Base-by-base conservation (phyloP, 1,140 invertebrate species). In the Penaeus vannamei region DNA sequence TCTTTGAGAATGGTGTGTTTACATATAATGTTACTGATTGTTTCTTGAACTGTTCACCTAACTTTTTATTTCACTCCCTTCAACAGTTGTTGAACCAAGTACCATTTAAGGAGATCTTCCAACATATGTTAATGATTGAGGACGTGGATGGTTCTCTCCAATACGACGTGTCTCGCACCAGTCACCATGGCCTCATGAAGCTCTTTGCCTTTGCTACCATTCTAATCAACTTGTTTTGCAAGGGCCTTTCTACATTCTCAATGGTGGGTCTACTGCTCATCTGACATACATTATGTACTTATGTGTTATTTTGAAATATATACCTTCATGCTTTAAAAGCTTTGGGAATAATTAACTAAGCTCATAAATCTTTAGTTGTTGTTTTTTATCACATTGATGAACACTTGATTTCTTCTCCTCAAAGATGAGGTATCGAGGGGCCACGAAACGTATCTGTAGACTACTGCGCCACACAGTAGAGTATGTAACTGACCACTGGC, bases 401-500 rank as follows among this genome's bases (percentile, higher is more conserved):
- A 81, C 79, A 81, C 4, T 81, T 60, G 8, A 26, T 42, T 42
- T 76, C 12, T 32, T 32, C 10, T 42, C 29, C 42, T 10, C 32
- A 23, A 17, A 89, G 87, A 29, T 90, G n/a, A 59, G 86, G n/a
- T 93, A 93, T 69, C 88, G 92, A 84, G 93, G 93, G 77, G 92
- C 93, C n/a, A 93, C 93, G 84, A 93, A 93, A 86, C 90, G 93
- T 22, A 91, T 94, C 64, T 93, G 93, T 20, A 91, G 92, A 61
- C 92, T 93, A 89, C 93, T 93, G 64, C 94, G 96, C 82, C 96
- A 97, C 92, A 94, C 95, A 29, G 94, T 96, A 1, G 95, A 96
- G 88, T 97, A 96, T 92, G 94, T 95, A 0, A 96, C 95, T 17
- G 96, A 97, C 92, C 94, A 95, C 84, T 96, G 95, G 94, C 94